These are phyloP conservation scores for Melierax canorus DNA, from an alignment of 2,113 vertebrate species.

Conservation along the genomic window DNA sequence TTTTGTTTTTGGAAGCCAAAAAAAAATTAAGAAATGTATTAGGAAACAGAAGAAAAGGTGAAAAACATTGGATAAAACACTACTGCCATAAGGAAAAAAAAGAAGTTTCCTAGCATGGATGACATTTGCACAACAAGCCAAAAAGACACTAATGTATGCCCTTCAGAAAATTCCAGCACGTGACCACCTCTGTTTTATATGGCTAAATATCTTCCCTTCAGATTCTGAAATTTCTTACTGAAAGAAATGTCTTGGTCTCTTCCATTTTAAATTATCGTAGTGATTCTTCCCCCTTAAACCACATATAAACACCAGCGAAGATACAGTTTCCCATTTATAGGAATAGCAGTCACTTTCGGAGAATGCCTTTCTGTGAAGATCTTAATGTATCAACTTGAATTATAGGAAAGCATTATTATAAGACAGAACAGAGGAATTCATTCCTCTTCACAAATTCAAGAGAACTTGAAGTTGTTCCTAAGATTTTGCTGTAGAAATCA, in stretches of 20 bases:
- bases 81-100: neutral
- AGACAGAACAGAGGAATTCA: neutral
- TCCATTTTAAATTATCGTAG: neutral
- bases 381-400: neutral
- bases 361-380: neutral
- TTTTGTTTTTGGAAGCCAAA: neutral
- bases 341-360: neutral
- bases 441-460: neutral
- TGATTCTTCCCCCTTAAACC: neutral
- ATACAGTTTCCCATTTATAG: neutral
- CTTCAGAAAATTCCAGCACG: neutral
- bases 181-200: neutral
- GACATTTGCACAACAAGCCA: neutral
- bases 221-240: neutral
- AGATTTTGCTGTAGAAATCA: neutral
- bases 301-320: neutral
- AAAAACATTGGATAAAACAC: neutral
- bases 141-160: neutral
- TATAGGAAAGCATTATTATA: neutral
- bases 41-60: neutral
- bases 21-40: neutral
- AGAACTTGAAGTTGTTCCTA: neutral
- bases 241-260: neutral
- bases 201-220: neutral
- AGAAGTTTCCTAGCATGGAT: neutral